Percentiles rank a stretch among this genome's conserved stretches.
Evolutionary conservation across 2,113 vertebrate genomes (phyloP).

Genomic region (Paralichthys olivaceus): DNA sequence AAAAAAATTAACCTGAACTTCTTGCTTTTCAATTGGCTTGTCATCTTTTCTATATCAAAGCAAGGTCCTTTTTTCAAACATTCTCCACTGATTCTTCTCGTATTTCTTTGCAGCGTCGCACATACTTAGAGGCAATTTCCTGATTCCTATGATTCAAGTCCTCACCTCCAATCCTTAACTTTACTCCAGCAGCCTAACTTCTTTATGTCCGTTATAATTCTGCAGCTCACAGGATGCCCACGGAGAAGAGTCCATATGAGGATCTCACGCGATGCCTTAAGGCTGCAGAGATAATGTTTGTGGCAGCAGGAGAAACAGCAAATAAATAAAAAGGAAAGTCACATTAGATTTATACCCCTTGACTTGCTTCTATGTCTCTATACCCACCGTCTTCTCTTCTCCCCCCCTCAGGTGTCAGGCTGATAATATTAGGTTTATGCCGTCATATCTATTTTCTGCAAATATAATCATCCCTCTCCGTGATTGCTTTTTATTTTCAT

Average conservation of each 20-base stretch:
- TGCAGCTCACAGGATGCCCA: neutral
- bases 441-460: neutral
- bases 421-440: constrained; percentile 7
- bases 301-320: constrained; percentile 6
- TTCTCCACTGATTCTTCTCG: neutral
- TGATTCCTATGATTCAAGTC: neutral
- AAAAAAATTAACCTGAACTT: neutral
- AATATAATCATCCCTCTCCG: constrained; percentile 3
- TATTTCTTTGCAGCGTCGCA: constrained; percentile 1
- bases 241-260: neutral
- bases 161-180: neutral
- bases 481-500: constrained; percentile 14
- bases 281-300: constrained; percentile 14
- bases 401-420: constrained; percentile 7
- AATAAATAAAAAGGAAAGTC: neutral
- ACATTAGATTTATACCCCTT: neutral
- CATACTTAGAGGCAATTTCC: constrained; percentile 8
- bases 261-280: neutral
- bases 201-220: neutral
- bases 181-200: neutral
- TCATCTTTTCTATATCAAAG: neutral
- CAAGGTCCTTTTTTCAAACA: neutral
- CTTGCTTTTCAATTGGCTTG: neutral
- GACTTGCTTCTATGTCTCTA: neutral
- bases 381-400: neutral